phyloP scores from a whole-genome alignment of 2,888 invertebrate species.

The Rhagonycha lutea region DNA sequence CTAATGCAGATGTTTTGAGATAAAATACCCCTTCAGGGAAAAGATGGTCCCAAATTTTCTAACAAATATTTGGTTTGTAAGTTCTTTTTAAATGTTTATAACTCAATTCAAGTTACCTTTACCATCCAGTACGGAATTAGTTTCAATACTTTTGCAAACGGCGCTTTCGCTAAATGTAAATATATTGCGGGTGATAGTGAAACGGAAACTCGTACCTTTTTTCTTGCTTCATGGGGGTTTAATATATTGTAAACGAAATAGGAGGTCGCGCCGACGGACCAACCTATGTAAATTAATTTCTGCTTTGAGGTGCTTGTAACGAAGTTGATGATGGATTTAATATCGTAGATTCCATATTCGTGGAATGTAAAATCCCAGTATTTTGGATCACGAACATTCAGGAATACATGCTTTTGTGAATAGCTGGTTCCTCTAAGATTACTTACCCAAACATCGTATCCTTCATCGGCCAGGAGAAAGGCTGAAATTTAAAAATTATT shows the following conservation, averaged over 20 bases:
- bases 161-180: fast-evolving
- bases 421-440: conserved; percentile 51
- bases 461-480: conserved; percentile 55
- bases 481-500: conserved; percentile 31
- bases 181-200: not conserved
- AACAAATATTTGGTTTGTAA: not conserved
- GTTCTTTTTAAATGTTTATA: not conserved
- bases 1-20: not conserved
- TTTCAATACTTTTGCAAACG: not conserved
- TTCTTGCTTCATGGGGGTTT: not conserved
- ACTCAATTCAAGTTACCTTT: not conserved
- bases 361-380: conserved; percentile 42
- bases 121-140: not conserved
- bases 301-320: not conserved
- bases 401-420: conserved; percentile 46
- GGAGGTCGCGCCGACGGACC: not conserved
- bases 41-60: not conserved
- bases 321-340: not conserved
- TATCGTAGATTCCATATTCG: conserved; percentile 33
- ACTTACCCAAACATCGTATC: conserved; percentile 59
- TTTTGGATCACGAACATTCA: conserved; percentile 50
- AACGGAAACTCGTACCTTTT: not conserved
- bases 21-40: not conserved
- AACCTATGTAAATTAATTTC: not conserved
- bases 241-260: not conserved